Evolutionary conservation across 2,888 invertebrate genomes (phyloP), one percentile per base, ranked within the genome.

Genomic region (Euzetes globulus): DNA sequence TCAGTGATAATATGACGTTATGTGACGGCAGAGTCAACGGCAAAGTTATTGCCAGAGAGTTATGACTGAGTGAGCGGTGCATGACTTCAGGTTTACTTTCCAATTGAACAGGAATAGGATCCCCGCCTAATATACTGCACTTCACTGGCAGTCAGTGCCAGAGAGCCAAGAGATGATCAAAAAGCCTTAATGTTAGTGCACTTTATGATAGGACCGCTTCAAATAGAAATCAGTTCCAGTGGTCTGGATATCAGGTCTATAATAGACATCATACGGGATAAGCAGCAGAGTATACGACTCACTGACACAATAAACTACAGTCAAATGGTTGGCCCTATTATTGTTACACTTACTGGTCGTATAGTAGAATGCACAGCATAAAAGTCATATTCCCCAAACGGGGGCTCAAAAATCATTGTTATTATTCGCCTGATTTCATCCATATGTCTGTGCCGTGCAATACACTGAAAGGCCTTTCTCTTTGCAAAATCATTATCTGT

Each of bases 291-390:
- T 19, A 52, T 19, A 27, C 27, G 9, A 58, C 29, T 63, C 33
- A 33, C 2, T 63, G 63, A 63, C 29, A 63, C 63, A 63, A 63
- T 63, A 63, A 63, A 58, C 29, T 63, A 29, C 33, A 63, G 63
- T 63, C 63, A 63, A 63, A 63, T 63, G 63, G 63, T 63, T 63
- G 63, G 63, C 63, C 63, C 63, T 37, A 63, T 68, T 68, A 45
- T 68, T 68, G 33, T 22, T 41, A 68, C 68, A 68, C 68, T 68
- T 41, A 22, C 33, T 29, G 7, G 29, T 13, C 13, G 58, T 29
- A 58, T 27, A 27, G 15, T 25, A 19, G 3, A 55, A 15, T 47
- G n/a, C 63, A 1, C 27, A n/a, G 19, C n/a, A 41, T 25, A 45
- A 41, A 65, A 68, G 68, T 68, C 68, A 68, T 37, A 68, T 68